Evolutionary conservation across 2,113 vertebrate genomes (phyloP).

Genomic region (Craseonycteris thonglongyai): DNA sequence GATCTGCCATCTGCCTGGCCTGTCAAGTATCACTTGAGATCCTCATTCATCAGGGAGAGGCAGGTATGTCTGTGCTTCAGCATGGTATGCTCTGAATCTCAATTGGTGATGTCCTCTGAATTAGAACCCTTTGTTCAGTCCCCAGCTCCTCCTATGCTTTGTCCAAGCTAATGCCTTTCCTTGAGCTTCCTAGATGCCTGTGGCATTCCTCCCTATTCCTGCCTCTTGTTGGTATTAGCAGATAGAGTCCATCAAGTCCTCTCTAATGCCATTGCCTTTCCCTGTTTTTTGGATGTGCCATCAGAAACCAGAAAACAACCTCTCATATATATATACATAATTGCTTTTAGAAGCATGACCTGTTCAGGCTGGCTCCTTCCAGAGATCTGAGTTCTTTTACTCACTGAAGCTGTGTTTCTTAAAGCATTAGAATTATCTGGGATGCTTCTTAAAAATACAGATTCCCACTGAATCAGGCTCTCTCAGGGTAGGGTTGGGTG

Average conservation of each 20-base stretch:
- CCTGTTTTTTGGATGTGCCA: no score
- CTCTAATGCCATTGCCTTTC: background rate
- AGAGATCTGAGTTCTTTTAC: background rate
- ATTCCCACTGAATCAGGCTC: background rate
- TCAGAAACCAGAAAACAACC: background rate
- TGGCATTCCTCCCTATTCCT: background rate
- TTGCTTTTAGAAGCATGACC: background rate
- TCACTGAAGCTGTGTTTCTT: background rate
- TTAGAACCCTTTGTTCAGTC: background rate
- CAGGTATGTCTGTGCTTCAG: background rate
- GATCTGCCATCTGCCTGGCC: background rate
- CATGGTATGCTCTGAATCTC: background rate
- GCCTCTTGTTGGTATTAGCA: background rate
- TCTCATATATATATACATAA: background rate
- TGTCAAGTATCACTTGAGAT: background rate
- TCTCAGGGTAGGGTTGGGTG: background rate
- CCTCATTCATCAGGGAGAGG: background rate
- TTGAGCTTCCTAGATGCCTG: background rate
- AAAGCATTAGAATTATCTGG: background rate
- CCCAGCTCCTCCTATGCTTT: background rate
- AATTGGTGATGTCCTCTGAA: background rate
- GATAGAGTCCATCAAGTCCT: background rate
- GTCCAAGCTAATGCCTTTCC: background rate
- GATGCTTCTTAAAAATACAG: background rate
- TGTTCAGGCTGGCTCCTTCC: background rate